Evolutionary conservation across 2,113 vertebrate species (phyloP).

Genomic region (Vanacampus margaritifer): DNA sequence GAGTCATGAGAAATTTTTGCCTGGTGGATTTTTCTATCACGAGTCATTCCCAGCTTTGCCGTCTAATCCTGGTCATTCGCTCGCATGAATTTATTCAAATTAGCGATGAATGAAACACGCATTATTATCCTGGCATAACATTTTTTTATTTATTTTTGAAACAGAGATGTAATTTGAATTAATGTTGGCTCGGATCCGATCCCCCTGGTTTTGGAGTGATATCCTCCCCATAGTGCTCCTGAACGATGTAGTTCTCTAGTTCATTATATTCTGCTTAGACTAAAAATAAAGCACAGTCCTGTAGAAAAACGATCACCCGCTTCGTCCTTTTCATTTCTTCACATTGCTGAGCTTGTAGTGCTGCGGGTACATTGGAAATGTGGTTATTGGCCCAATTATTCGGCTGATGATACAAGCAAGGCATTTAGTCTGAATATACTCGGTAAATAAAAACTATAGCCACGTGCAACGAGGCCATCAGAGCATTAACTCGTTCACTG

Average conservation of each 20-base stretch:
- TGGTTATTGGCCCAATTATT: no score
- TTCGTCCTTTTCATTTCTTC: constrained; percentile 54
- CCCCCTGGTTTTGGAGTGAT: constrained; percentile 62
- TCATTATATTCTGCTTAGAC: constrained; percentile 82
- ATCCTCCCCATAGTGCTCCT: constrained; percentile 73
- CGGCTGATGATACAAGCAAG: no score
- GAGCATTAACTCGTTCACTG: no score
- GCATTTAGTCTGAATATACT: no score
- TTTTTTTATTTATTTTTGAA: constrained; percentile 59
- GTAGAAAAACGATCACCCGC: constrained; percentile 67
- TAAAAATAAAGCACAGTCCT: constrained; percentile 84
- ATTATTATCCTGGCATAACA: constrained; percentile 45
- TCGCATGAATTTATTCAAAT: constrained; percentile 38
- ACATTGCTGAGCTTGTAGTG: background rate
- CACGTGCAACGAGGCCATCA: no score
- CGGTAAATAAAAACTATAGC: no score
- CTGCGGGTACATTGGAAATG: background rate
- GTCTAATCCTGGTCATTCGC: constrained; percentile 42
- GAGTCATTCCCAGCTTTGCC: constrained; percentile 67
- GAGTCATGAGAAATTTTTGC: constrained; percentile 41
- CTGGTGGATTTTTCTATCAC: constrained; percentile 43
- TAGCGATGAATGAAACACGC: constrained; percentile 40
- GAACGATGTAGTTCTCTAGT: constrained; percentile 81
- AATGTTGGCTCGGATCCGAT: constrained; percentile 69
- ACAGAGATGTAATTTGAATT: constrained; percentile 76